phyloP scores from a whole-genome alignment of 2,113 vertebrate genomes.

The human region GRCh38 chr15:76824001-76824500 shows the following conservation, averaged over 20 bases:
- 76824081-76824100: conserved; percentile 86
- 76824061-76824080: conserved; percentile 86
- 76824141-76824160: conserved; percentile 86
- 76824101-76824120: conserved; percentile 89
- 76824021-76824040: conserved; percentile 83
- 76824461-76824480: conserved; percentile 77
- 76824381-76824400: conserved; percentile 84
- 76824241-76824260: conserved; percentile 90
- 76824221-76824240: conserved; percentile 83
- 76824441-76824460: conserved; percentile 41
- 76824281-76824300: conserved; percentile 95
- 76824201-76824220: conserved; percentile 89
- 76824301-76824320: conserved; percentile 96
- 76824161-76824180: conserved; percentile 86
- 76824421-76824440: conserved; percentile 81
- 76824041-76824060: conserved; percentile 83
- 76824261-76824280: conserved; percentile 99
- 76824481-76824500: conserved; percentile 82
- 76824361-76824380: conserved; percentile 95
- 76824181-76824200: conserved; percentile 86
- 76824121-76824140: conserved; percentile 82
- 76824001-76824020: conserved; percentile 80
- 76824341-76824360: conserved; percentile 95
- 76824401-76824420: conserved; percentile 85
- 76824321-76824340: conserved; percentile 91